phyloP scores from a whole-genome alignment of 2,797 vertebrate genomes.

The Pantherophis vulpinus region DNA sequence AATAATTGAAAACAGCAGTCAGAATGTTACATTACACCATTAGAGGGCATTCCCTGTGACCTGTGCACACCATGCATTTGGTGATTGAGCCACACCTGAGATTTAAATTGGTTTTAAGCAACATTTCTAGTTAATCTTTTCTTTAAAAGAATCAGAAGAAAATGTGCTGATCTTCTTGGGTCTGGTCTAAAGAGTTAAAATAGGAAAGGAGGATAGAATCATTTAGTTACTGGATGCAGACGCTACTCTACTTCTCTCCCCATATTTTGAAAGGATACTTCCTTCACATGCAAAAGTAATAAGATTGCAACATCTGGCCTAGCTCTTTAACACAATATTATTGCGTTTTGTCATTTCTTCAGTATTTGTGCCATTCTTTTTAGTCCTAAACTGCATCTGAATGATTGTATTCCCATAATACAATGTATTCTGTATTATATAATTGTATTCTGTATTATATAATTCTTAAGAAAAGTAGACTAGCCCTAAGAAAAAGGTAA shows the following conservation, averaged over 20 bases:
- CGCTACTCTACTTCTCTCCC: background rate
- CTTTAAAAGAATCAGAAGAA: background rate
- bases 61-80: background rate
- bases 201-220: background rate
- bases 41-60: background rate
- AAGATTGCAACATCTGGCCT: background rate
- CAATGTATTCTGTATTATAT: background rate
- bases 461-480: background rate
- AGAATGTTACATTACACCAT: background rate
- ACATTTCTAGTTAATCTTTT: background rate
- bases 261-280: background rate
- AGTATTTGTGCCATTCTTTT: background rate
- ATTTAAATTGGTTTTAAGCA: background rate
- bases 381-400: background rate
- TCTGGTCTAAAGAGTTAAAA: background rate
- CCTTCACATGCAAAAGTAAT: background rate
- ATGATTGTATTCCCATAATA: background rate
- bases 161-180: background rate
- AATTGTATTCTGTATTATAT: background rate
- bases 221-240: background rate
- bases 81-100: background rate
- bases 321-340: background rate
- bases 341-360: background rate
- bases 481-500: background rate
- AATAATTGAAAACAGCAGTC: background rate